Conservation (phyloP, 2,888 invertebrate genomes). For the Drosophila macrospina region DNA sequence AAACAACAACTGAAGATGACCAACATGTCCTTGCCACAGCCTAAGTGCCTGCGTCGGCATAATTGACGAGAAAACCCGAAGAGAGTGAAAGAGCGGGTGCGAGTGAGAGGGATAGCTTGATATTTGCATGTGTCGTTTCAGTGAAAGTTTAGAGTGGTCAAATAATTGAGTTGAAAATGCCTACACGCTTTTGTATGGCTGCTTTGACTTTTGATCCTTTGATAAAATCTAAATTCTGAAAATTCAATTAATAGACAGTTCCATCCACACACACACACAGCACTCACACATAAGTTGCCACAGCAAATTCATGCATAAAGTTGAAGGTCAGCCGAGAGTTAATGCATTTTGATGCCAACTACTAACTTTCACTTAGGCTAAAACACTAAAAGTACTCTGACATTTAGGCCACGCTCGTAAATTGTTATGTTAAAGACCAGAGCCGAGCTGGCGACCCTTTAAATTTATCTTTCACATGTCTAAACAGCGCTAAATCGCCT, state of each 20-base stretch:
- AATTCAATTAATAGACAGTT: constrained; percentile 17
- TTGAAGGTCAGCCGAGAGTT: not conserved
- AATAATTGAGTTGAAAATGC: constrained; percentile 28
- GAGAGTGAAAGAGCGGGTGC: not conserved
- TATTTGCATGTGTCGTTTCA: constrained; percentile 22
- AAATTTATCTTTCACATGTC: constrained; percentile 19
- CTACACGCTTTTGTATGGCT: constrained; percentile 7
- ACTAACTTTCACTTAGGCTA: constrained; percentile 39
- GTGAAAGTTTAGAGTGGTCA: constrained; percentile 22
- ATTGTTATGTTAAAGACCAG: constrained; percentile 39
- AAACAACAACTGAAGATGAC: constrained; percentile 10
- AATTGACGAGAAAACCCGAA: constrained; percentile 31
- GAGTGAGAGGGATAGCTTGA: not conserved
- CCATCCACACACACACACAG: not conserved
- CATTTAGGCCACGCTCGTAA: constrained; percentile 46
- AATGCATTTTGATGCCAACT: constrained; percentile 56
- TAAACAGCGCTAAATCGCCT: constrained; percentile 43
- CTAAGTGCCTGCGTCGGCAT: constrained; percentile 41
- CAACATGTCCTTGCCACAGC: constrained; percentile 5
- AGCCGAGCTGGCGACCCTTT: constrained; percentile 9
- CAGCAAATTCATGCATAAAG: constrained; percentile 23
- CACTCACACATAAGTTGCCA: not conserved
- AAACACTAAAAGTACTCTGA: constrained; percentile 25
- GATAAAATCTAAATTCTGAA: constrained; percentile 1
- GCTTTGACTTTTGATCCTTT: constrained; percentile 1